These are phyloP conservation scores for Andrena hattorfiana DNA, from an alignment of 2,888 invertebrate genomes.

Conservation along the genomic window DNA sequence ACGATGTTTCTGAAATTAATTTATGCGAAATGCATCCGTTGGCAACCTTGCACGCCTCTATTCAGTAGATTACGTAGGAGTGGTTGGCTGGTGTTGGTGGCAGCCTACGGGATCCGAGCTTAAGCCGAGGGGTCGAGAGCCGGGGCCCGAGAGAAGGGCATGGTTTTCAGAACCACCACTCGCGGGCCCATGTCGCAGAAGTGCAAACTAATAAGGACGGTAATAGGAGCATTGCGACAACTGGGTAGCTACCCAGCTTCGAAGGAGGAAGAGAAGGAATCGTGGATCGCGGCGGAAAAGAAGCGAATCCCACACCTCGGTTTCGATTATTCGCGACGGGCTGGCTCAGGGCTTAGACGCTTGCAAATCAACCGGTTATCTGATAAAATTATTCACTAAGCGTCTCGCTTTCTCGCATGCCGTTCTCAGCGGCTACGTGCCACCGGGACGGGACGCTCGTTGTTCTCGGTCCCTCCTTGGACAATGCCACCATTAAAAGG, in stretches of 20 bases:
- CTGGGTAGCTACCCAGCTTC: too few relatives aligned
- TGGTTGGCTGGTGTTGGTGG: neutral
- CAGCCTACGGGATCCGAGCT: neutral
- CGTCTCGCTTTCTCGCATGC: conserved; percentile 43
- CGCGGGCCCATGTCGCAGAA: too few relatives aligned
- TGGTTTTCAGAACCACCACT: too few relatives aligned
- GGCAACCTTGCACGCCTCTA: conserved; percentile 71
- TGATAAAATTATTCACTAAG: conserved; percentile 57
- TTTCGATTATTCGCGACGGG: conserved; percentile 39
- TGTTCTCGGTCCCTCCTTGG: conserved; percentile 54
- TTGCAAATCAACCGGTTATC: conserved; percentile 56
- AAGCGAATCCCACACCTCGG: neutral
- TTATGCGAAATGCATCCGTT: conserved; percentile 68
- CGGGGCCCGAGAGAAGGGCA: too few relatives aligned
- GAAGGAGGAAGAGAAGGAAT: neutral
- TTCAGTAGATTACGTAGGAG: conserved; percentile 22
- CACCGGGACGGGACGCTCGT: conserved; percentile 25
- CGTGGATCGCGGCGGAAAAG: neutral
- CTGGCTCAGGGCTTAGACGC: conserved; percentile 36
- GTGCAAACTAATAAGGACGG: too few relatives aligned
- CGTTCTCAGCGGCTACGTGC: neutral
- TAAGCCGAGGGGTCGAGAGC: conserved; percentile 3
- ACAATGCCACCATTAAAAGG: conserved; percentile 81
- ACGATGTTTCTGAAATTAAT: conserved; percentile 69
- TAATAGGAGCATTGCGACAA: too few relatives aligned